Evolutionary conservation across 2,113 vertebrate genomes (phyloP), one percentile per base, ranked within the genome.

Genomic region (Callipepla californica): DNA sequence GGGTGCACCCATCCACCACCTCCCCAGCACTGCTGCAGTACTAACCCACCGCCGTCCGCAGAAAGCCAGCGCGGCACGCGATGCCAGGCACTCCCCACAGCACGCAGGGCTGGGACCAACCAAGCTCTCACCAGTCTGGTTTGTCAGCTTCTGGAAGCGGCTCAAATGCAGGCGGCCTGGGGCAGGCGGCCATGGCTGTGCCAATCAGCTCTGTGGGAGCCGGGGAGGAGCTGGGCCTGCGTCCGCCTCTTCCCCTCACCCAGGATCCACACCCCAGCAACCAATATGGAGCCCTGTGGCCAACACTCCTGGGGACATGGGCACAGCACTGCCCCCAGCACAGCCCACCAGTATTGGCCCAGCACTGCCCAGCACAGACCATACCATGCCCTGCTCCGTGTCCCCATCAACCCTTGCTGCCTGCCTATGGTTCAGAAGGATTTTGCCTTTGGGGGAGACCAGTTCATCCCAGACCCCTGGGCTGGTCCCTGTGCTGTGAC

Each of bases 151-250:
- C 88, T 89, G 86, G 90, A 88, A 91, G 90, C n/a, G 0, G 74
- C 73, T 90, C 78, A 78, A 80, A 72, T 47, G 94, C 76, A 21
- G 74, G 58, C 85, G 48, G 96, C 77, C 36, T 19, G 13, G 89
- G 67, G 72, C 94, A 75, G 92, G 90, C 42, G 16, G 94, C 80
- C 74, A 10, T 69, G 91, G 72, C 62, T 13, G 50, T 68, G 0
- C 95, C 94, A 95, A 95, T 91, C 92, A 90, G 78, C 76, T 73
- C 51, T 2, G 11, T 16, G 2, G 32, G 44, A 53, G 87, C 90
- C 1, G 72, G 93, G 96, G 93, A 61, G 90, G 94, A 85, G 96
- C 92, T 57, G 92, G 42, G 79, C 51, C 74, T 68, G 62, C 28
- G 15, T 62, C 92, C 72, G 34, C 91, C 91, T 74, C 89, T 85